Evolutionary conservation across 2,113 vertebrate species (phyloP), one percentile per base, ranked within the genome.

Genomic region (Cyprinodon tularosa): DNA sequence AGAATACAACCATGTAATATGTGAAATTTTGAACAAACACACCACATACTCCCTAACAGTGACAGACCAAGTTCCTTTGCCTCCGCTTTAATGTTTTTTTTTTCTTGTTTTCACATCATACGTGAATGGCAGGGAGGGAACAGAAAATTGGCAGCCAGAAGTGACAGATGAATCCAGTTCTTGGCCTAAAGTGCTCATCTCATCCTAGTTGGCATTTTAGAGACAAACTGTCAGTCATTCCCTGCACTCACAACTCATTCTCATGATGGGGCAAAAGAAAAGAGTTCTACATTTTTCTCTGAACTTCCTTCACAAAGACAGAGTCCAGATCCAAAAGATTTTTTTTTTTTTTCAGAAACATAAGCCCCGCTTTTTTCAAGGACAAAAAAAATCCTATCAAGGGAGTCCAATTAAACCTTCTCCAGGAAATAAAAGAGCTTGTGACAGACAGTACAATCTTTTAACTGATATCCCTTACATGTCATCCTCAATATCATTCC

Each of bases 171-270:
- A 74, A 76, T 44, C 60, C 66, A 62, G 77, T 48, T 65, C 65
- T 76, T 11, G 36, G 74, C 76, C 63, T 68, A 69, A 66, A 84
- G 77, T 73, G 70, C 66, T 72, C 3, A 60, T 73, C 72, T 80
- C 65, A 72, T 75, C 62, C 48, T 61, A 65, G 68, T 80, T 67
- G 15, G 62, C 76, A 59, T 62, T 75, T 74, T 61, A 61, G 36
- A 72, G 68, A 85, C 77, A 79, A 86, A 81, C 74, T 80, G 48
- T 81, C 77, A 75, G 65, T 86, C 82, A 83, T 81, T 84, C 50
- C 78, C 48, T 36, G 38, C 10, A 37, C 29, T 29, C 29, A 29
- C 66, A 65, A 62, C 17, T 73, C 50, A 53, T 68, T 77, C 48
- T 78, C 68, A 68, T 3, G 45, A 48, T 71, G 68, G 36, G 75